Evolutionary conservation across 2,888 invertebrate genomes (phyloP), one percentile per base, ranked within the genome.

Genomic region (Torymus tubicola): DNA sequence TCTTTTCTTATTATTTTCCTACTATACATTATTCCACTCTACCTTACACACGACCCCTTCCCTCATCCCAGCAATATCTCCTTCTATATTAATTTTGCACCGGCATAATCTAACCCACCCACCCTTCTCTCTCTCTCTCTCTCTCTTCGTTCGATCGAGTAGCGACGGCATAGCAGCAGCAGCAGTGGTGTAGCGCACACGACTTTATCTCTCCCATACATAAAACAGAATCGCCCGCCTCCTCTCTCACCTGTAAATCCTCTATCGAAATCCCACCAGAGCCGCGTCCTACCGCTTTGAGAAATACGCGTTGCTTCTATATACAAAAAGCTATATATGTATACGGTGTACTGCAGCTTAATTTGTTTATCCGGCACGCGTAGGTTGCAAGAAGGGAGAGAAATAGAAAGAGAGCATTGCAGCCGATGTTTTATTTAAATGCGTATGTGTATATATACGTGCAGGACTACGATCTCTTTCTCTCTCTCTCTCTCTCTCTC

Each of bases 361-460:
- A 82, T 82, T 80, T 80, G 82, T 82, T 70, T 16, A 60, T 74
- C 42, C 52, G 70, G 64, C 11, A 10, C 55, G 57, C n/a, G n/a
- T 8, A 21, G 13, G 5, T 14, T 8, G 16, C 8, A 61, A 50
- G 8, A n/a, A n/a, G 12, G 24, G 13, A 60, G 68, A 50, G 24
- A 58, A 61, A n/a, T 55, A 4, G 76, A 70, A 80, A 63, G 73
- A 78, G 72, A 83, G 86, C 87, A 87, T 87, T 88, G 89, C 89
- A 89, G 83, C 80, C 89, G 85, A 89, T 89, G 88, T 88, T 89
- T 89, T 88, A 90, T 90, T 89, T 89, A 89, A 89, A 89, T 88
- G 88, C 87, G 88, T 87, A 86, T 86, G 88, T 88, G 88, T 87
- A 87, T 87, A 86, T 86, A 87, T 84, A 84, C 86, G 85, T 52